Base-by-base conservation (phyloP, 2,888 invertebrate species). In the Cacoxenus indagator region DNA sequence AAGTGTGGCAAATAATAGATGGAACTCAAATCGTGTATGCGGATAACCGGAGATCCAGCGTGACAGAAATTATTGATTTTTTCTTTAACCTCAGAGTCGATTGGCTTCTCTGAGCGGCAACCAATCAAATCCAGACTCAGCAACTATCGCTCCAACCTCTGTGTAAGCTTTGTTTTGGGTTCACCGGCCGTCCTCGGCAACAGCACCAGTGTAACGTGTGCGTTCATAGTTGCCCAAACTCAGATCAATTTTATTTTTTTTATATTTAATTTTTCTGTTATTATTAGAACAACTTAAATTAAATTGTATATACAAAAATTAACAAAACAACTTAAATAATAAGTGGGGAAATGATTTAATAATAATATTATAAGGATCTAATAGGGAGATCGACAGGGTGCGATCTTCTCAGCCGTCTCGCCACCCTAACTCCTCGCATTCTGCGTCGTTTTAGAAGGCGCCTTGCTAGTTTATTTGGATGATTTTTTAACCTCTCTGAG, bases 191-290 rank as follows among this genome's bases (percentile, higher is more conserved):
- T 91, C 83, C 92, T 92, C 27, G 97, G 96, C 92, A 95, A 94
- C 55, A 98, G 98, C 67, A 99, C 94, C 68, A 99, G 90, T 2
- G 98, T 98, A 0, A 99, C 99, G 90, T 99, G 99, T 19, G 98
- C 99, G 91, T 88, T 99, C 99, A 88, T 99, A 99, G 89, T 99
- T 99, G 72, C 99, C 99, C 84, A 99, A 91, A 91, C 99, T 99
- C 84, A 99, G 92, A 90, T 99, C 99, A 4, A 99, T 99, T 89
- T 99, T 99, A 4, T n/a, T n/a, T n/a, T n/a, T n/a, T n/a, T n/a
- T n/a, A n/a, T n/a, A n/a, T n/a, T n/a, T n/a, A n/a, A n/a, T n/a
- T n/a, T n/a, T n/a, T n/a, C n/a, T n/a, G n/a, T n/a, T n/a, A n/a
- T n/a, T n/a, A n/a, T n/a, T n/a, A n/a, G n/a, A n/a, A n/a, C n/a